Evolutionary conservation across 2,113 vertebrate species (phyloP).

Genomic region (Sminthopsis crassicaudata): DNA sequence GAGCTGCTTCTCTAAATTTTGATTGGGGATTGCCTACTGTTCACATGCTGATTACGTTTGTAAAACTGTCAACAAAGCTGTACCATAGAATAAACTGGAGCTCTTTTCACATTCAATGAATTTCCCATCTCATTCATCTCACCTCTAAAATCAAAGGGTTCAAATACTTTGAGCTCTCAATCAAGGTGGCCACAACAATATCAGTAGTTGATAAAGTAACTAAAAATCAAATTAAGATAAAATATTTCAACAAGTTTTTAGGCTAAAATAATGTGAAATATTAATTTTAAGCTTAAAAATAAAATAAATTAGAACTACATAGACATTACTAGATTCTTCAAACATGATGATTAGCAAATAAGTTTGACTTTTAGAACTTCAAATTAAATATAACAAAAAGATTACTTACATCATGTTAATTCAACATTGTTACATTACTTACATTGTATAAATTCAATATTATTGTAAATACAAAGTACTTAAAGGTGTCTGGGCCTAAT

Average conservation of each 20-base stretch:
- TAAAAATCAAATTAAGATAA: not conserved
- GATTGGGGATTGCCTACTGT: too few species aligned
- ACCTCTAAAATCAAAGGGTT: too few species aligned
- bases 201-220: not conserved
- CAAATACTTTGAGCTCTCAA: too few species aligned
- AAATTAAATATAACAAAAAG: not conserved
- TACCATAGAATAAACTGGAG: too few species aligned
- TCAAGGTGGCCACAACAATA: too few species aligned
- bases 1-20: too few species aligned
- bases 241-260: not conserved
- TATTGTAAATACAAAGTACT: not conserved
- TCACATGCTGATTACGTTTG: too few species aligned
- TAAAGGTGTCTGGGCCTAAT: not conserved
- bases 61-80: too few species aligned
- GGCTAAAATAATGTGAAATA: not conserved
- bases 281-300: not conserved
- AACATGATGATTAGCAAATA: not conserved
- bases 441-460: not conserved
- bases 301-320: not conserved
- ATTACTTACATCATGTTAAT: not conserved
- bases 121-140: too few species aligned
- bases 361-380: not conserved
- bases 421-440: too few species aligned
- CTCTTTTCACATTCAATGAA: too few species aligned
- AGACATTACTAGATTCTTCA: not conserved